These are phyloP conservation scores for Eucriotettix oculatus DNA, from an alignment of 2,888 invertebrate species.

Conservation along the genomic window DNA sequence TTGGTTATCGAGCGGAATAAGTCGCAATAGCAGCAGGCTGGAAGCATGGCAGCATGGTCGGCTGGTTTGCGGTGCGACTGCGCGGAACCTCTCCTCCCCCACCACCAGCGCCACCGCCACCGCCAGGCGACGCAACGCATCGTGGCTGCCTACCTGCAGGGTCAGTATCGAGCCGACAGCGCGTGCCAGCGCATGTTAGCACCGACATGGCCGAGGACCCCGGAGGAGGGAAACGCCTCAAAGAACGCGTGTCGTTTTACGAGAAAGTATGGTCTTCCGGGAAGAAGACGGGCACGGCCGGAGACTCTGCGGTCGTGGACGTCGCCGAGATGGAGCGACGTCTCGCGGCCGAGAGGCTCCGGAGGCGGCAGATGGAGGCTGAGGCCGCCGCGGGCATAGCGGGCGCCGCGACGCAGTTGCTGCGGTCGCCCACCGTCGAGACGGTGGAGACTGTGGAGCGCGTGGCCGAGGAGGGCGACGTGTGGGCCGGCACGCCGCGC, in stretches of 20 bases:
- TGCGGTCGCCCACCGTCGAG: neutral
- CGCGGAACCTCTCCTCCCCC: neutral
- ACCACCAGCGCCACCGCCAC: neutral
- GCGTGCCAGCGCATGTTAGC: neutral
- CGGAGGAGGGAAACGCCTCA: conserved; percentile 27
- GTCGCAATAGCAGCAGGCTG: too few relatives aligned
- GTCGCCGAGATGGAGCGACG: conserved; percentile 43
- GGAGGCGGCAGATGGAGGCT: neutral
- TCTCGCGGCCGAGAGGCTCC: conserved; percentile 28
- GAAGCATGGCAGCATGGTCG: too few relatives aligned
- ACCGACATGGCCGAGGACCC: conserved; percentile 16
- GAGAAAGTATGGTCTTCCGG: conserved; percentile 52
- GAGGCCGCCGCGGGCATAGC: conserved; percentile 27
- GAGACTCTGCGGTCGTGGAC: conserved; percentile 28
- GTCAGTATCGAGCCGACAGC: neutral
- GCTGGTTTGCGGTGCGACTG: neutral
- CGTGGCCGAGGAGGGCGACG: neutral
- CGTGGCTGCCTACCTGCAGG: neutral
- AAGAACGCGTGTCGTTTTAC: conserved; percentile 61
- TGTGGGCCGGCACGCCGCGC: neutral
- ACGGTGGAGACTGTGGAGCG: neutral
- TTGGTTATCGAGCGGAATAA: too few relatives aligned
- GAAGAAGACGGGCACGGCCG: conserved; percentile 15
- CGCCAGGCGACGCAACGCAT: neutral
- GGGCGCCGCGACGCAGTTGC: conserved; percentile 12